Base-by-base conservation (phyloP, 1,140 invertebrate genomes). In the Drosophila pectinifera region DNA sequence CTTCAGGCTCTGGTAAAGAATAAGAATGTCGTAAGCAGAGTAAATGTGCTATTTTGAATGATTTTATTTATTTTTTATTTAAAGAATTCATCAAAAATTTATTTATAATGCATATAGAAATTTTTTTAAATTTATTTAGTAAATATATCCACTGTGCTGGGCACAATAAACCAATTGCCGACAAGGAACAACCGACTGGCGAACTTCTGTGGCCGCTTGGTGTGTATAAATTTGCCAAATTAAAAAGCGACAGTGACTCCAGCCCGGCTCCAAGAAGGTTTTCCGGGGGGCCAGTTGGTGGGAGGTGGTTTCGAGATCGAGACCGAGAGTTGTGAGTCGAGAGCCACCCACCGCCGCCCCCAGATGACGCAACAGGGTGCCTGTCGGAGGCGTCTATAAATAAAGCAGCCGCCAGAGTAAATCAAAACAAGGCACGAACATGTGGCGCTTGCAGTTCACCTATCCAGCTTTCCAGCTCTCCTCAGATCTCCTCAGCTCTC, bases 151-250 rank as follows among this genome's bases (percentile, higher is more conserved):
- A 75, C 53, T 54, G 73, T 75, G 26, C 68, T 72, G 65, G 68
- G 20, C 68, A 39, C 34, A 36, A 57, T 57, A 70, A 70, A 48
- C 14, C 64, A 55, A 70, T 70, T 69, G 64, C 67, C 41, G 36
- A 69, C 48, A 45, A 56, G 64, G 43, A 69, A 70, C 67, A 46
- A 61, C 41, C 31, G 18, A 62, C 38, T 73, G 45, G 57, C 28
- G 36, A 73, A 78, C 83, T 85, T 82, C 83, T 88, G 83, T 78
- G 36, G 61, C 56, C 62, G 39, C 78, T 41, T 78, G 74, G 64
- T 85, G 82, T 88, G 83, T 85, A 85, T 85, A 85, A 88, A 85
- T 85, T 85, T 85, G 82, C 61, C 83, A 85, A 88, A 85, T 85
- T 85, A 85, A 85, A 85, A 85, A 82, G 79, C 83, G 57, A 81